Evolutionary conservation across 2,888 invertebrate genomes (phyloP), one percentile per base, ranked within the genome.

Genomic region (Drosophila cracens): DNA sequence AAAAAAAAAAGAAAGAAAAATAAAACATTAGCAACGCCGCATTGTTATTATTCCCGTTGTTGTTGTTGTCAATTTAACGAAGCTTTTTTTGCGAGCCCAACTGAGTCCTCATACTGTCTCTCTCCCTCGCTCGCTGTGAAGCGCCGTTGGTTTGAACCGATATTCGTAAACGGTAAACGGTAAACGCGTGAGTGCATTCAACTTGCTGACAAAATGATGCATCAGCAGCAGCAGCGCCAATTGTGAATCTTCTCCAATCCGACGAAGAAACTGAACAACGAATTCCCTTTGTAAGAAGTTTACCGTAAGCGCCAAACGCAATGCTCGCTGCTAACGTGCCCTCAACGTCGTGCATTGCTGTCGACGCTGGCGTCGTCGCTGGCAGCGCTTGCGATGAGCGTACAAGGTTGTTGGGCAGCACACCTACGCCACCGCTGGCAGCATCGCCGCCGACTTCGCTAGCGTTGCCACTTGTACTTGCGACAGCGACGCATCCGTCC

Each of bases 371-470:
- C 34, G 62, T 25, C 58, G 38, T 69, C 46, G 49, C 59, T 29
- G 56, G 63, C 31, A n/a, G 48, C 21, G 64, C 54, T 63, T 90
- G 89, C 63, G 92, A 92, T 73, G 92, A 92, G 78, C 92, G 91
- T 70, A 92, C 92, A 71, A 85, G 81, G 65, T 78, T 92, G 54
- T 62, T 92, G 62, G 86, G 87, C 71, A 87, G 85, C 48, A 73
- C 83, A 53, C 61, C 69, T 33, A 49, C 52, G 40, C 58, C 76
- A 51, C 51, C 53, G 40, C 61, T 53, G 51, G 59, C 83, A 61
- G 65, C 89, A 73, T 74, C 79, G 74, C 75, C 85, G 76, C 79
- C 82, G 53, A 81, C 80, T 76, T 87, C 82, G 70, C 74, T 83
- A 68, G 46, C 73, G 62, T 63, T 78, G 77, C 76, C 82, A 70